These are phyloP conservation scores for Paguma larvata DNA, from an alignment of 2,797 vertebrate genomes.

Conservation along the genomic window DNA sequence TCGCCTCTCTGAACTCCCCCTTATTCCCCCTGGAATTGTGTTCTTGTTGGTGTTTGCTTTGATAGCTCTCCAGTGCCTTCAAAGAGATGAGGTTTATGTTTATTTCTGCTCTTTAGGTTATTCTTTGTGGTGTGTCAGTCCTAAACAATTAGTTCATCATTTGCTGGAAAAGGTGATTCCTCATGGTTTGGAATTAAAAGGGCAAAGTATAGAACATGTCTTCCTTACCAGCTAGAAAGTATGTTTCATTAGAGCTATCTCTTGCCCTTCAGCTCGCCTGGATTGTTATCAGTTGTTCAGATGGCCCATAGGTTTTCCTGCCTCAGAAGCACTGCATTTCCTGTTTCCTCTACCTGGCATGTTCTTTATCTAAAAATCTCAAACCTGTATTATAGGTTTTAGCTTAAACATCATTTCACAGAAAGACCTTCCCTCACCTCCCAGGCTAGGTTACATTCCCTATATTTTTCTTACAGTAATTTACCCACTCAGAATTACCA, in stretches of 20 bases:
- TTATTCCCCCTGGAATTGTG: background rate
- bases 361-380: background rate
- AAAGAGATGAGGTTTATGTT: background rate
- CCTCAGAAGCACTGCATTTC: background rate
- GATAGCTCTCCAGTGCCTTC: background rate
- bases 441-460: background rate
- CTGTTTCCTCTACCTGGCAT: background rate
- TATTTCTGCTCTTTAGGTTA: background rate
- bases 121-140: background rate
- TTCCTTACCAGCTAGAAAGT: background rate
- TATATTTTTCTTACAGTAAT: background rate
- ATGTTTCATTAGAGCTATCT: background rate
- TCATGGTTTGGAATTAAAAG: background rate
- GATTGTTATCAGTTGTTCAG: background rate
- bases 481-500: slow-evolving; percentile 33
- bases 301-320: background rate
- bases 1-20: background rate
- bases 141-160: background rate
- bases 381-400: background rate
- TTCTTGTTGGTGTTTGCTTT: background rate
- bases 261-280: background rate
- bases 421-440: background rate
- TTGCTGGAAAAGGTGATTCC: background rate
- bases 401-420: background rate
- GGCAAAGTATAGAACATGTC: background rate